These are phyloP conservation scores for Exocentrus adspersus DNA, from an alignment of 2,888 invertebrate species.

Conservation along the genomic window DNA sequence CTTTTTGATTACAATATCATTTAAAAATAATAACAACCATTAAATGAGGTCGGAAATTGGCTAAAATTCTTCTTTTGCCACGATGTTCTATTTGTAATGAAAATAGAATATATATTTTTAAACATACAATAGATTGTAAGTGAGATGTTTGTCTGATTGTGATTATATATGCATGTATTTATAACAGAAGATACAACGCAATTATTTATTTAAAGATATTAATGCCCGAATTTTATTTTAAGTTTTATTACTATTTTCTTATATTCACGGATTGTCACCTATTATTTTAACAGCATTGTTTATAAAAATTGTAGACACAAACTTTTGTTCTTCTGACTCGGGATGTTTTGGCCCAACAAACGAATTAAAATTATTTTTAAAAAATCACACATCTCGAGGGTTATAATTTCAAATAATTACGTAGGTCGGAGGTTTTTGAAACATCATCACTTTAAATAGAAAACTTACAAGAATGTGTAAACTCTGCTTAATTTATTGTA, in stretches of 20 bases:
- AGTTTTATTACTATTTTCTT: neutral
- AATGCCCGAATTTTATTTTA: neutral
- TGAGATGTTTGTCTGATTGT: constrained; percentile 1
- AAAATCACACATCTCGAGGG: too few species aligned
- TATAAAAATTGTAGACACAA: neutral
- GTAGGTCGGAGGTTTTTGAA: too few species aligned
- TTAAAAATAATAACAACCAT: too few species aligned
- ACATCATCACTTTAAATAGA: too few species aligned
- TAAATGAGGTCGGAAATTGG: neutral
- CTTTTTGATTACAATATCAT: too few species aligned
- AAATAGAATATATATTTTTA: neutral
- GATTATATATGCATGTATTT: neutral
- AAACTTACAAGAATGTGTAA: too few species aligned
- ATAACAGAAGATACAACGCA: neutral
- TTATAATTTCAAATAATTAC: too few species aligned
- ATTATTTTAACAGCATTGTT: neutral
- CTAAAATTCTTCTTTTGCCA: neutral
- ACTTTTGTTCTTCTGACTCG: too few species aligned
- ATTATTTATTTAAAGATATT: neutral
- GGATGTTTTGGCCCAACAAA: too few species aligned
- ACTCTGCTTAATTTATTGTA: too few species aligned
- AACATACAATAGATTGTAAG: neutral
- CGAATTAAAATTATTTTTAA: too few species aligned
- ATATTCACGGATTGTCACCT: neutral
- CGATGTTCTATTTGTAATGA: neutral